A percentile compares a stretch with the other conserved stretches of the same genome.
Conservation (phyloP, 1,140 invertebrate species). For the Sycophaga agraensis region DNA sequence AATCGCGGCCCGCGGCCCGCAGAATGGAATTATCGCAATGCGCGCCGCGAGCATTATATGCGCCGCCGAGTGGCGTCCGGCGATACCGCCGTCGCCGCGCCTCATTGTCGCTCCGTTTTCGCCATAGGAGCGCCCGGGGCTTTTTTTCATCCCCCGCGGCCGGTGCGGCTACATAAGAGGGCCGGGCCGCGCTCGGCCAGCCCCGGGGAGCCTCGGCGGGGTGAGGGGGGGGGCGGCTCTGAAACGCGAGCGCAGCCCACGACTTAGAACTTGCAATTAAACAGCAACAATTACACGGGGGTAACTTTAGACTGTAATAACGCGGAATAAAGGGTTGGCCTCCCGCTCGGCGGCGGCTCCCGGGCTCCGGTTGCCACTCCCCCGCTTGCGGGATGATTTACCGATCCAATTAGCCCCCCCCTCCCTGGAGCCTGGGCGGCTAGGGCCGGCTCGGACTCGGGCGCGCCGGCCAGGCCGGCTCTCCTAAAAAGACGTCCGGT, state of each 20-base stretch:
- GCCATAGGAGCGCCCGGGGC: too few species aligned
- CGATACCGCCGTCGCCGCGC: neutral
- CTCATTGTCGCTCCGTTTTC: neutral
- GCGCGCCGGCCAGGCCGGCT: constrained; percentile 32
- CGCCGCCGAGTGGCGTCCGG: neutral
- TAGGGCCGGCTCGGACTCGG: too few species aligned
- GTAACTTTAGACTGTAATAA: constrained; percentile 62
- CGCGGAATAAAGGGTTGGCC: constrained; percentile 59
- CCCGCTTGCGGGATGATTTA: constrained; percentile 59
- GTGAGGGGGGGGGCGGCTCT: neutral
- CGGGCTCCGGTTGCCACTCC: constrained; percentile 45
- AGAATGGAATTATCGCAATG: constrained; percentile 48
- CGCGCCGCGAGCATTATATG: constrained; percentile 24
- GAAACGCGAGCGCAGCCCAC: constrained; percentile 36
- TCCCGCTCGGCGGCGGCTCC: neutral
- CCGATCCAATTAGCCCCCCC: constrained; percentile 57
- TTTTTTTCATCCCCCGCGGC: too few species aligned
- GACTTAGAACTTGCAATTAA: constrained; percentile 59
- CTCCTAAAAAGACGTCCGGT: constrained; percentile 56
- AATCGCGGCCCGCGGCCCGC: constrained; percentile 44
- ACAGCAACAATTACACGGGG: constrained; percentile 60
- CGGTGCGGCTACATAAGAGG: too few species aligned
- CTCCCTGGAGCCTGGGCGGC: neutral
- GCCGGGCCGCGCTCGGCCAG: too few species aligned
- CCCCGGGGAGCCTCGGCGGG: neutral